These are phyloP conservation scores for Polyodon spathula DNA, from an alignment of 2,113 vertebrate species.

Conservation along the genomic window DNA sequence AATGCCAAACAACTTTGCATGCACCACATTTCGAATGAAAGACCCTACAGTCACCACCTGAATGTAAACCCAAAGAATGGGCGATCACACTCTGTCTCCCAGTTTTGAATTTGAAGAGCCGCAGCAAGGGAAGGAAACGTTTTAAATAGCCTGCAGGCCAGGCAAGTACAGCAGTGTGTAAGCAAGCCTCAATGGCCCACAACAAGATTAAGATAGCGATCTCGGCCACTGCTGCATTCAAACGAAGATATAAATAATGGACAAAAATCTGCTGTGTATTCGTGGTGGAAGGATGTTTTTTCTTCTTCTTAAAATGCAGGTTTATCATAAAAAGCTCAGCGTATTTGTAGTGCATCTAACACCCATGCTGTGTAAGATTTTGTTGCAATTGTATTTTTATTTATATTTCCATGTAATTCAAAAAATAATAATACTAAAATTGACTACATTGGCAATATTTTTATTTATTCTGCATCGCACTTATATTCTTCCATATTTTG, in stretches of 20 bases:
- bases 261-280: slow-evolving; percentile 23
- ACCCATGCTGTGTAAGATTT: no score
- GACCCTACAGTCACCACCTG: no score
- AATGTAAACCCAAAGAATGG: neutral
- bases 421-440: no score
- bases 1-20: no score
- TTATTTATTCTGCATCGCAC: no score
- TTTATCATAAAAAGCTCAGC: neutral
- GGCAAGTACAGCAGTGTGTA: slow-evolving; percentile 15
- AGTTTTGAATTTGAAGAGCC: neutral
- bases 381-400: no score
- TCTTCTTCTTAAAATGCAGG: slow-evolving; percentile 28
- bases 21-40: no score
- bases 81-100: neutral
- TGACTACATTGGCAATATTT: no score
- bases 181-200: slow-evolving; percentile 37
- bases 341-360: no score
- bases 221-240: slow-evolving; percentile 44
- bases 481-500: no score
- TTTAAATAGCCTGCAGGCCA: neutral
- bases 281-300: slow-evolving; percentile 16
- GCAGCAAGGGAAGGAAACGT: neutral
- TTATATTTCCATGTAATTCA: no score
- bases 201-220: slow-evolving; percentile 58
- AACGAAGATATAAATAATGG: slow-evolving; percentile 48